Percentiles rank a stretch among this genome's conserved stretches.
Conservation (phyloP, 2,888 invertebrate genomes). For the Eubasilissa splendida region DNA sequence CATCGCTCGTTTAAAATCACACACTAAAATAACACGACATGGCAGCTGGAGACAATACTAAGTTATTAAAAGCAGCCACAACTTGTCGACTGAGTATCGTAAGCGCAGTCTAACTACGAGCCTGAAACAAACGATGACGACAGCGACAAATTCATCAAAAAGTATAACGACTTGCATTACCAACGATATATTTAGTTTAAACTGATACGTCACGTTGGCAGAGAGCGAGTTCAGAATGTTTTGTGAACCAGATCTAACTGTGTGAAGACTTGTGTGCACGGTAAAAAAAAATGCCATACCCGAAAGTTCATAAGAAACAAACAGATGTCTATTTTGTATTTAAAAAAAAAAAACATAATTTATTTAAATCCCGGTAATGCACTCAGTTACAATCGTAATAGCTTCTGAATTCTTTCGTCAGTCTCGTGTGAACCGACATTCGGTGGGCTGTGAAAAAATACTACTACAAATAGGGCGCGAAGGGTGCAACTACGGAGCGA, state of each 20-base stretch:
- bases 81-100: no score
- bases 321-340: conserved; percentile 1
- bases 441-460: not conserved
- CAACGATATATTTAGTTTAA: no score
- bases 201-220: no score
- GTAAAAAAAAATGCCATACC: not conserved
- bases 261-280: not conserved
- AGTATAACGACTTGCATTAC: no score
- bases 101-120: no score
- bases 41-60: not conserved
- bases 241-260: no score
- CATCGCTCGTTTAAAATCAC: not conserved
- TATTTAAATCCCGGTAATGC: conserved; percentile 41
- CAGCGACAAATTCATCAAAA: no score
- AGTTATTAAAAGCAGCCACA: no score
- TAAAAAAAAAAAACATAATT: conserved; percentile 23
- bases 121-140: no score
- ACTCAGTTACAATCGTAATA: conserved; percentile 37
- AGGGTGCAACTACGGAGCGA: not conserved
- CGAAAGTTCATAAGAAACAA: not conserved
- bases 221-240: no score
- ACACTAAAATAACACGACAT: not conserved
- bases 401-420: conserved; percentile 29
- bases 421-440: conserved; percentile 33
- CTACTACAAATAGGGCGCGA: not conserved